Conservation (phyloP, 2,888 invertebrate genomes). For the Zelleria hepariella region DNA sequence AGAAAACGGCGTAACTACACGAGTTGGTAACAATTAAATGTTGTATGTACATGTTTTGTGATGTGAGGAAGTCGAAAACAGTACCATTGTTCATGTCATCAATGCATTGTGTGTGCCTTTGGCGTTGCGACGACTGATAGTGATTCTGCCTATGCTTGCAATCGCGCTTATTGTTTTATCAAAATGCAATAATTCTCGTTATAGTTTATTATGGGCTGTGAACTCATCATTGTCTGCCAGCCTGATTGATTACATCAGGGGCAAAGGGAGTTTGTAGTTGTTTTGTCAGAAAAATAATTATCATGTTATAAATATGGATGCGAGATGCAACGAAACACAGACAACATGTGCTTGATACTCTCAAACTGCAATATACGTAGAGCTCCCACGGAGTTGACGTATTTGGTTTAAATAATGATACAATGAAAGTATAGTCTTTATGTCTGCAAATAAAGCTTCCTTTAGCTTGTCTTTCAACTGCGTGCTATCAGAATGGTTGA, state of each 20-base stretch:
- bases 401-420: neutral
- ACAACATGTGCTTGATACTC: no score
- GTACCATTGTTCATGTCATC: constrained; percentile 11
- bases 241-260: neutral
- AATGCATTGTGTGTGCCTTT: constrained; percentile 9
- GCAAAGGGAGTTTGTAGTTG: neutral
- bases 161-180: constrained; percentile 6
- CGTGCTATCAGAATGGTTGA: neutral
- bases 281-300: no score
- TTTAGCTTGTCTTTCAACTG: neutral
- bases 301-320: no score
- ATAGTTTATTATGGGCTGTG: neutral
- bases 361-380: no score
- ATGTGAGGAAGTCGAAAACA: constrained; percentile 11
- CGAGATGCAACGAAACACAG: no score
- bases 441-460: neutral
- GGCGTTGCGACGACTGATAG: constrained; percentile 6
- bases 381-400: no score
- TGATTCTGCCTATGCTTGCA: constrained; percentile 6
- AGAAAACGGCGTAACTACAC: constrained; percentile 6
- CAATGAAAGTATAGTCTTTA: neutral
- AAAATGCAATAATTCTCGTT: neutral
- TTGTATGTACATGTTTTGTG: constrained; percentile 9
- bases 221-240: neutral
- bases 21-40: constrained; percentile 7